phyloP scores from a whole-genome alignment of 2,888 invertebrate genomes.

The Linnaemya tessellans region DNA sequence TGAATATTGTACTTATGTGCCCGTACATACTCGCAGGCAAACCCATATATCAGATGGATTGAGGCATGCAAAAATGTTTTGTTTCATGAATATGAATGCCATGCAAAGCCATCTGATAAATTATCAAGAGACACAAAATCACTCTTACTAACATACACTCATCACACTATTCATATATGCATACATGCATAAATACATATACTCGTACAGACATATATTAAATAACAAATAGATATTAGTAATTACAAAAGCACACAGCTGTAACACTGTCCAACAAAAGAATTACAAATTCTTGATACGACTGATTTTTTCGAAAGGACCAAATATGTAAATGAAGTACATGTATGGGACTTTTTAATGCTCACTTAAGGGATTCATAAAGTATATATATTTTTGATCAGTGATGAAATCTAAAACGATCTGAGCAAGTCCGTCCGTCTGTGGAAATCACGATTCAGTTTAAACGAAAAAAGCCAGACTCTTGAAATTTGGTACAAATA shows the following conservation, averaged over 20 bases:
- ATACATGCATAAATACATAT: background rate
- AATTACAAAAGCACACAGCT: slow-evolving; percentile 49
- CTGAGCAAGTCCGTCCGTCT: no score
- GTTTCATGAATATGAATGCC: slow-evolving; percentile 41
- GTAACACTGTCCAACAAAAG: no score
- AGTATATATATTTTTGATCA: no score
- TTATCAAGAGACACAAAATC: background rate
- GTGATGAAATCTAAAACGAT: no score
- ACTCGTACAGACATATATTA: slow-evolving; percentile 2
- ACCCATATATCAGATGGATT: slow-evolving; percentile 9
- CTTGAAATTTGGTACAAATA: no score
- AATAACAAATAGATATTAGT: slow-evolving; percentile 27
- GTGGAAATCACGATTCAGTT: no score
- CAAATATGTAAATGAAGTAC: no score
- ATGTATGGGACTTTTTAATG: no score
- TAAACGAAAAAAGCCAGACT: no score
- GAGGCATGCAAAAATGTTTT: slow-evolving; percentile 17
- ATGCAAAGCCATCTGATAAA: background rate
- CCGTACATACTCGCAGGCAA: background rate
- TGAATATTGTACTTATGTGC: background rate
- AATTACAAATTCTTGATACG: no score
- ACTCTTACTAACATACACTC: background rate
- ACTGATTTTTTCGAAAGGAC: no score
- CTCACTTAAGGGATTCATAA: no score
- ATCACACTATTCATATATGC: background rate